Evolutionary conservation across 2,888 invertebrate species (phyloP).

Genomic region (Hyles lineata): DNA sequence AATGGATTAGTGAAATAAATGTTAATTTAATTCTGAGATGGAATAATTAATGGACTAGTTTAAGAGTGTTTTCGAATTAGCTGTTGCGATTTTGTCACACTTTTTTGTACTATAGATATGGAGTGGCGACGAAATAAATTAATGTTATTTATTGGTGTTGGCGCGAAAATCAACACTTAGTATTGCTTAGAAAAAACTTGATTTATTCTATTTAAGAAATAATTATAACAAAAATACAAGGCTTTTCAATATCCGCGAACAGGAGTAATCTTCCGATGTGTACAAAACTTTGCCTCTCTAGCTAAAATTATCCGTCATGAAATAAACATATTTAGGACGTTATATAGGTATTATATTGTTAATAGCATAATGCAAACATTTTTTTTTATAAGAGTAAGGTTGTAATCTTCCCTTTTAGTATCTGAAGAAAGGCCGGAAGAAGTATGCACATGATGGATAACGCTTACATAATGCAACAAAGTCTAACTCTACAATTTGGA

Average conservation of each 20-base stretch:
- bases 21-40: background rate
- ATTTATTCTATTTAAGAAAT: background rate
- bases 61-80: slow-evolving; percentile 4
- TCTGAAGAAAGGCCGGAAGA: too few relatives aligned
- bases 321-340: too few relatives aligned
- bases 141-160: slow-evolving; percentile 9
- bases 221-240: background rate
- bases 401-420: too few relatives aligned
- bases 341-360: too few relatives aligned
- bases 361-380: too few relatives aligned
- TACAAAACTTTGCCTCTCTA: too few relatives aligned
- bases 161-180: slow-evolving; percentile 13
- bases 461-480: background rate
- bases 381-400: too few relatives aligned
- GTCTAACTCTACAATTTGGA: background rate
- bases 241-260: background rate
- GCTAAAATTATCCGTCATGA: too few relatives aligned
- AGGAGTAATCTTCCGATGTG: too few relatives aligned
- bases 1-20: slow-evolving; percentile 11
- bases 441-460: too few relatives aligned
- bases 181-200: background rate
- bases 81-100: background rate
- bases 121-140: slow-evolving; percentile 4
- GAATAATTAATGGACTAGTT: slow-evolving; percentile 14
- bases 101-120: slow-evolving; percentile 5